A percentile compares a stretch with the other conserved stretches of the same genome.
Evolutionary conservation across 2,113 vertebrate species (phyloP).

Genomic region (Tetrax tetrax): DNA sequence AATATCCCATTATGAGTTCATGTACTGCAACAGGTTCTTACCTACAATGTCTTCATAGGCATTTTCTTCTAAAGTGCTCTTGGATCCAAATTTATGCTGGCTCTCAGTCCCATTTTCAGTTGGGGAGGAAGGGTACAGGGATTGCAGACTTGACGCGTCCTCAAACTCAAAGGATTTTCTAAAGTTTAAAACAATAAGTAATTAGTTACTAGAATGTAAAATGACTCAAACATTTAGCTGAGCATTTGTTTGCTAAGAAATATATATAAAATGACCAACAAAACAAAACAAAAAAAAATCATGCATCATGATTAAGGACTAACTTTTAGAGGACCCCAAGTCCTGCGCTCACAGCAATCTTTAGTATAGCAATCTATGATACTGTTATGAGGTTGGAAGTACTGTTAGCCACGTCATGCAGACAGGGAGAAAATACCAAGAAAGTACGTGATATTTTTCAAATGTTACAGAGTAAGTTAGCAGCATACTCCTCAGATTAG

Average conservation of each 20-base stretch:
- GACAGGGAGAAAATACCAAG: background rate
- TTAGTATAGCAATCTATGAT: background rate
- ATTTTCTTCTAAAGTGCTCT: conserved; percentile 98
- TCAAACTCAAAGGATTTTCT: conserved; percentile 95
- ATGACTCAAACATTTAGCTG: background rate
- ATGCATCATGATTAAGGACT: background rate
- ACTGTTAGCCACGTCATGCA: background rate
- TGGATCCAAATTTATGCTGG: conserved; percentile 86
- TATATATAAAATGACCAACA: background rate
- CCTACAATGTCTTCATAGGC: conserved; percentile 98
- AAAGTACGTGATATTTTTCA: background rate
- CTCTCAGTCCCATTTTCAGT: conserved; percentile 91
- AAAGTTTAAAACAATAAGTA: conserved; percentile 42
- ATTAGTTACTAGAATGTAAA: conserved; percentile 12
- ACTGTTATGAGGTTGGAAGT: background rate
- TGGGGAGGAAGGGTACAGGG: conserved; percentile 87
- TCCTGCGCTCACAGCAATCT: background rate
- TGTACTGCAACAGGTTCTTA: conserved; percentile 71
- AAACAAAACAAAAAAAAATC: background rate
- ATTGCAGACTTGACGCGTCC: conserved; percentile 87
- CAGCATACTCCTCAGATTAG: background rate
- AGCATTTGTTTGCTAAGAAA: background rate
- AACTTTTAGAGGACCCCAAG: background rate
- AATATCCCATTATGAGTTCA: background rate
- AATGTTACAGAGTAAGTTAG: background rate